Base-by-base conservation (phyloP, 2,888 invertebrate genomes). In the Scotopteryx bipunctaria region DNA sequence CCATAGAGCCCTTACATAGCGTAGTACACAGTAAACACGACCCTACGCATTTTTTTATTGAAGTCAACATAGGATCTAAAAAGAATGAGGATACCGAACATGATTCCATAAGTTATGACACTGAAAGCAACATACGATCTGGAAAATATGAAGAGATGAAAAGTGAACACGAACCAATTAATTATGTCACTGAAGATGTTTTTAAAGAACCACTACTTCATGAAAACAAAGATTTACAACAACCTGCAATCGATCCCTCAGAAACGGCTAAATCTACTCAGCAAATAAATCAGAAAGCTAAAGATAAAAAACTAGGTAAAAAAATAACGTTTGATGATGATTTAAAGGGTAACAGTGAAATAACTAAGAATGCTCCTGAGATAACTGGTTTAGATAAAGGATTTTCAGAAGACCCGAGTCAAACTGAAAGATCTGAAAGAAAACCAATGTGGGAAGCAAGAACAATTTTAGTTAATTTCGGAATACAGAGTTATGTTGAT, bases 401-500 rank as follows among this genome's bases (percentile, higher is more conserved):
- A 0, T 32, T 23, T 11, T 6, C 21, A 23, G 11, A 42, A 6
- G n/a, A 32, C 3, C 5, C 23, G n/a, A 40, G 8, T 5, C 9
- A 3, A 35, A 3, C 19, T 44, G 13, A 35, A 37, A 13, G 40
- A 8, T 11, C 29, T 19, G 29, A 38, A 38, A 23, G 9, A 15
- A 37, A 14, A 11, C 1, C 27, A 33, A 21, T 2, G 17, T 23
- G 45, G 8, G 51, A 59, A 21, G 48, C 37, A 17, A 47, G 48
- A 16, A 32, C 37, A 15, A 44, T 66, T 40, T 49, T 54, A 35
- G 14, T 83, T 9, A 70, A 83, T 40, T 58, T 88, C 36, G 77
- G 71, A 41, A 78, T 86, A 53, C 76, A 79, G 46, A 75, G 68
- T 11, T 78, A 73, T 31, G 1, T 62, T 3, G 73, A 77, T 46